A percentile compares a stretch with the other conserved stretches of the same genome.
Conservation (phyloP, 2,888 invertebrate species). For the Mesorhabditis sp. region DNA sequence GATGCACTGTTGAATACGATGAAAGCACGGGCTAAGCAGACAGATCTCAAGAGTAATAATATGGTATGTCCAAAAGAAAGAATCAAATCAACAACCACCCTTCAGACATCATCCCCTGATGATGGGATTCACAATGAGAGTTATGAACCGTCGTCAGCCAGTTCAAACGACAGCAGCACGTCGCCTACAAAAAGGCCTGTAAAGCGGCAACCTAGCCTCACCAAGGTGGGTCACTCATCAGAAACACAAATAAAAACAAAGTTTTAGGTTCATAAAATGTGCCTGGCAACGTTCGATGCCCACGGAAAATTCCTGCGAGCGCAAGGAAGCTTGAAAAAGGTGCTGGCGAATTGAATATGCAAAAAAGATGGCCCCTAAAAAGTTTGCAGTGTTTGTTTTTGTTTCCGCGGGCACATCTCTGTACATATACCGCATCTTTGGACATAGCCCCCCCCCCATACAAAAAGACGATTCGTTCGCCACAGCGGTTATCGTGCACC, state of each 20-base stretch:
- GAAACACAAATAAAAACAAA: background rate
- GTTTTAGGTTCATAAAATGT: background rate
- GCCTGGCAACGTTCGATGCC: background rate
- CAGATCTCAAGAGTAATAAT: background rate
- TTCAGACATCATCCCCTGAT: constrained; percentile 1
- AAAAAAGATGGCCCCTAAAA: no score
- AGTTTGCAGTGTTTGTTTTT: no score
- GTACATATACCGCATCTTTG: no score
- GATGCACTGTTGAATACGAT: constrained; percentile 2
- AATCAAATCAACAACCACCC: background rate
- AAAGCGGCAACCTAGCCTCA: background rate
- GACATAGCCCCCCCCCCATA: no score
- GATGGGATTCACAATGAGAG: background rate
- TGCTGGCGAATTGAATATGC: background rate
- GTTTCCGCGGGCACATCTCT: no score
- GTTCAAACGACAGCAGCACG: background rate
- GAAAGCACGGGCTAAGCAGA: background rate
- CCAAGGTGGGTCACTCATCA: background rate
- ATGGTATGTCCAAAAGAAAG: background rate
- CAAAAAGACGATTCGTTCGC: no score
- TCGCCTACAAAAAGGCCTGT: background rate
- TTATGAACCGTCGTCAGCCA: background rate
- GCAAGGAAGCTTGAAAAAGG: constrained; percentile 4
- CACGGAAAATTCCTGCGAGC: background rate
- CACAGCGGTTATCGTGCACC: no score